These are phyloP conservation scores for Python bivittatus DNA, from an alignment of 2,113 vertebrate species.

Conservation along the genomic window DNA sequence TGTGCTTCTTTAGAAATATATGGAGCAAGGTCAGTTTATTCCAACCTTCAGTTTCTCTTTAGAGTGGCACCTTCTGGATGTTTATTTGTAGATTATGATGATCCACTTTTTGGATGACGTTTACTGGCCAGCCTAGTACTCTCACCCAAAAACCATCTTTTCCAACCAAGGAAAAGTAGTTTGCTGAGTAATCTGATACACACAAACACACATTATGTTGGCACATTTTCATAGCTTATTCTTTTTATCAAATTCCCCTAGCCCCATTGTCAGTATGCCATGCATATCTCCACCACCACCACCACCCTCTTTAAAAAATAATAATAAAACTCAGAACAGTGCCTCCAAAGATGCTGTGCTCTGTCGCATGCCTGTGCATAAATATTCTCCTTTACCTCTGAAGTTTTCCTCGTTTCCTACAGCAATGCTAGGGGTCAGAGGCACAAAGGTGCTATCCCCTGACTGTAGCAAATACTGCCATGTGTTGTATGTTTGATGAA, in stretches of 20 bases:
- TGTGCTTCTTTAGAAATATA: background rate
- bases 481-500: slow-evolving; percentile 90
- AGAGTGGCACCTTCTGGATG: background rate
- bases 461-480: slow-evolving; percentile 78
- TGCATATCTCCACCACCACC: background rate
- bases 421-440: slow-evolving; percentile 71
- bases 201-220: background rate
- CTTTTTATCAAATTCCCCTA: background rate
- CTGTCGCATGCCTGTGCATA: slow-evolving; percentile 29
- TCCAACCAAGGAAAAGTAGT: background rate
- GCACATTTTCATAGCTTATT: rapidly evolving
- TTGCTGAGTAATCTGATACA: background rate
- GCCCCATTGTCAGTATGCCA: background rate
- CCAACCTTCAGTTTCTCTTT: background rate
- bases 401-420: slow-evolving; percentile 66
- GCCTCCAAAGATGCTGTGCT: slow-evolving; percentile 9
- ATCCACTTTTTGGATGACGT: background rate
- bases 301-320: background rate
- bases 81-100: background rate
- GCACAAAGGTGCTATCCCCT: slow-evolving; percentile 77
- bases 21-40: background rate
- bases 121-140: background rate
- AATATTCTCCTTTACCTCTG: slow-evolving; percentile 60
- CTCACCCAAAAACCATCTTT: background rate
- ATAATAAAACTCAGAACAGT: background rate